Evolutionary conservation across 2,797 vertebrate species (phyloP).

Genomic region (Atherinosoma microstoma): DNA sequence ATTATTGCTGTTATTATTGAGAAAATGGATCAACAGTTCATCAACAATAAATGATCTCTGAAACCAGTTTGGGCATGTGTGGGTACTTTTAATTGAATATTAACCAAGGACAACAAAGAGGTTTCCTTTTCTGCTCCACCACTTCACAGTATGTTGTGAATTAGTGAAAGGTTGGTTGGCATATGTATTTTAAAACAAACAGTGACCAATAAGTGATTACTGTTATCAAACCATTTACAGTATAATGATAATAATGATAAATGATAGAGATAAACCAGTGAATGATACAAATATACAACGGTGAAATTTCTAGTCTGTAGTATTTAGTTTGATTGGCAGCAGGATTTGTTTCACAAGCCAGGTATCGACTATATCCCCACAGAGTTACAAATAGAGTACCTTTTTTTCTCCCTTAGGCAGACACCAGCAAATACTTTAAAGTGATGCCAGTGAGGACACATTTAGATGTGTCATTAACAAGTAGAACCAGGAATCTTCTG

Average conservation of each 20-base stretch:
- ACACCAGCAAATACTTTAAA: constrained; percentile 33
- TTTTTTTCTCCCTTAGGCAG: constrained; percentile 16
- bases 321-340: constrained; percentile 20
- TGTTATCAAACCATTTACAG: neutral
- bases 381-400: neutral
- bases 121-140: too few species aligned
- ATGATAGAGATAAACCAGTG: neutral
- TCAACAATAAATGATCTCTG: too few species aligned
- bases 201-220: neutral
- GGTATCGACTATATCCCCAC: neutral
- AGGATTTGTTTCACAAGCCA: constrained; percentile 1
- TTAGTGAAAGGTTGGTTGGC: too few species aligned
- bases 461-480: constrained; percentile 70
- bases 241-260: neutral
- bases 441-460: constrained; percentile 46
- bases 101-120: too few species aligned
- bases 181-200: too few species aligned
- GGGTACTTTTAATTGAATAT: too few species aligned
- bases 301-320: neutral
- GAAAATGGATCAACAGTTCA: too few species aligned
- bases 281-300: neutral
- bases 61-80: too few species aligned
- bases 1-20: too few species aligned
- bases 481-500: constrained; percentile 59
- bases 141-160: too few species aligned